Evolutionary conservation across 2,797 vertebrate species (phyloP).

Genomic region (Enteromius afrohamiltoni): DNA sequence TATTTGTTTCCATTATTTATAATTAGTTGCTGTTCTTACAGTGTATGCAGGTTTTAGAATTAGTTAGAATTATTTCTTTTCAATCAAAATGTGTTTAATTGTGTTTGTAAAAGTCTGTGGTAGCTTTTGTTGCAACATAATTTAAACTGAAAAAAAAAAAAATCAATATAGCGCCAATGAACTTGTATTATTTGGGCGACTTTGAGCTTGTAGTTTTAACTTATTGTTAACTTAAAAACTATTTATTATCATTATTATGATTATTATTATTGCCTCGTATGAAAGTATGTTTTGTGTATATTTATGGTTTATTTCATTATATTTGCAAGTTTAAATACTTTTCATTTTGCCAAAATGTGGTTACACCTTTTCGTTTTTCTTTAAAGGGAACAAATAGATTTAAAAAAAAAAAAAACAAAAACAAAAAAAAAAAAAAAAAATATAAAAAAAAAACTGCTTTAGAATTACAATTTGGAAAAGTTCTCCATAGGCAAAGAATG

Average conservation of each 20-base stretch:
- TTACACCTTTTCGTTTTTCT: constrained; percentile 93
- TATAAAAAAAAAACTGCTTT: constrained; percentile 83
- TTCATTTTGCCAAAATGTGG: constrained; percentile 93
- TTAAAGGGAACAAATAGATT: constrained; percentile 85
- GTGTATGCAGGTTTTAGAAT: constrained; percentile 88
- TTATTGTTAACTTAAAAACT: constrained; percentile 99
- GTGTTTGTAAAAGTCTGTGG: constrained; percentile 96
- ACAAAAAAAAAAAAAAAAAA: constrained; percentile 56
- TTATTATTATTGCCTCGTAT: constrained; percentile 90
- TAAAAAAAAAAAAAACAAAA: constrained; percentile 67
- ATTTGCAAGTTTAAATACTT: constrained; percentile 93
- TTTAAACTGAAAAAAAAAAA: constrained; percentile 85
- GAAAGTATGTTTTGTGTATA: constrained; percentile 96
- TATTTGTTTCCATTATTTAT: constrained; percentile 83
- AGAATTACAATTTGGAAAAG: constrained; percentile 86
- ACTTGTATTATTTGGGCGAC: constrained; percentile 96
- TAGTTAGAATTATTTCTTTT: constrained; percentile 90
- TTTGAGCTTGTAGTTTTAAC: constrained; percentile 99
- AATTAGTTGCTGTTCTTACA: constrained; percentile 87
- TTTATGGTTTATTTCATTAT: constrained; percentile 95
- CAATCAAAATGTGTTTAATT: constrained; percentile 91
- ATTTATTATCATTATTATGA: constrained; percentile 86
- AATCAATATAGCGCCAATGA: constrained; percentile 94
- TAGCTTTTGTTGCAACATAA: constrained; percentile 95
- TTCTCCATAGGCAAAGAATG: constrained; percentile 90